phyloP scores from a whole-genome alignment of 1,140 invertebrate genomes.

The Thaumatotibia leucotreta region DNA sequence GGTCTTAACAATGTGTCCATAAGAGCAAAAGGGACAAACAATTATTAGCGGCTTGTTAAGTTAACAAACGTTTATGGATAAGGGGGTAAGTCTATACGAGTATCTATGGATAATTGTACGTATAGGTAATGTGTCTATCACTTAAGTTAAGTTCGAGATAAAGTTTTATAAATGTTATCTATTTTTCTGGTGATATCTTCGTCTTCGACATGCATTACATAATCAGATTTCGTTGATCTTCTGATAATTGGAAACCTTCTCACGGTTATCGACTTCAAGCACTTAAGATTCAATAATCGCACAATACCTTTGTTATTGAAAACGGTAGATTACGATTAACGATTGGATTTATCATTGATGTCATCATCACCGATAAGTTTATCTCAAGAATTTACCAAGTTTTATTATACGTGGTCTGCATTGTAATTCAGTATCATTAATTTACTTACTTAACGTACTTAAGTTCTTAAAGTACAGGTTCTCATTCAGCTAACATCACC shows the following conservation, averaged over 20 bases:
- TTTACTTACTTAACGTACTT: not conserved
- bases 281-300: not conserved
- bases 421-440: not conserved
- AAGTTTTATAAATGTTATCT: no score
- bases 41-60: no score
- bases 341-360: not conserved
- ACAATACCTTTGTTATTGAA: not conserved
- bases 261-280: not conserved
- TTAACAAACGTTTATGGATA: no score
- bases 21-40: no score
- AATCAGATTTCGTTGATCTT: not conserved
- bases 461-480: not conserved
- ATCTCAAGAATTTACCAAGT: not conserved
- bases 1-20: no score
- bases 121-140: no score
- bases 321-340: not conserved
- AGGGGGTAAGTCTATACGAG: no score
- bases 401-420: not conserved
- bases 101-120: no score
- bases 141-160: no score
- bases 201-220: not conserved
- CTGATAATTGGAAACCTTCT: not conserved
- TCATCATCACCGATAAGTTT: not conserved
- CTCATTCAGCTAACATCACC: not conserved
- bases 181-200: no score